Evolutionary conservation across 2,113 vertebrate species (phyloP), one percentile per base, ranked within the genome.

Genomic region (Climacteris rufus): DNA sequence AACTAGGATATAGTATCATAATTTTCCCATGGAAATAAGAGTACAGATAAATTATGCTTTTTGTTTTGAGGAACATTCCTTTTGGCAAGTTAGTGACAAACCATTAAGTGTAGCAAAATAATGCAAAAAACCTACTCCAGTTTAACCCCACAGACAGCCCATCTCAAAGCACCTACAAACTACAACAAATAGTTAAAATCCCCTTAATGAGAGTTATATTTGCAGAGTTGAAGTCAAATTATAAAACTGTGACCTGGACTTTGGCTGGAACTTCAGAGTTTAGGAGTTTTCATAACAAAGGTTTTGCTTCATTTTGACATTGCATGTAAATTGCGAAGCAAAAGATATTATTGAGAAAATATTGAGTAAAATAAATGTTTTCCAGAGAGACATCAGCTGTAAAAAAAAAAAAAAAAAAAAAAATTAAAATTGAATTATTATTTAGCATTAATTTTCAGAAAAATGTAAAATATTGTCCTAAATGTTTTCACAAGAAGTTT

Each of bases 251-350:
- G 37, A 44, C 56, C 69, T 66, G n/a, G 74, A 72, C 12, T 85
- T 90, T 64, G 82, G 70, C 85, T 87, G 70, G 44, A 94, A 92
- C 45, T 80, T 79, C 13, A 53, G 40, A 69, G 40, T 65, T 76
- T 31, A 69, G 22, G 61, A 88, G 69, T 90, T 82, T 83, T 85
- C 70, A 65, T 65, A 83, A 76, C 49, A 89, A 90, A 80, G 22
- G 8, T 70, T 93, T 94, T 76, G 18, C 20, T 83, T 90, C 13
- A 42, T 80, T 93, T 79, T 70, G 54, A 76, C 25, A 18, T 57
- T 65, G 61, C 31, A 77, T 25, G 6, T 23, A 63, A 92, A 83
- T 57, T 83, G 52, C 57, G 35, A 90, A 83, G 44, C 6, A 80
- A 25, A 42, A 80, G 54, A 42, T 49, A 69, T 49, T 59, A 10